Evolutionary conservation across 2,113 vertebrate species (phyloP).

Genomic region (Ancistrus triradiatus): DNA sequence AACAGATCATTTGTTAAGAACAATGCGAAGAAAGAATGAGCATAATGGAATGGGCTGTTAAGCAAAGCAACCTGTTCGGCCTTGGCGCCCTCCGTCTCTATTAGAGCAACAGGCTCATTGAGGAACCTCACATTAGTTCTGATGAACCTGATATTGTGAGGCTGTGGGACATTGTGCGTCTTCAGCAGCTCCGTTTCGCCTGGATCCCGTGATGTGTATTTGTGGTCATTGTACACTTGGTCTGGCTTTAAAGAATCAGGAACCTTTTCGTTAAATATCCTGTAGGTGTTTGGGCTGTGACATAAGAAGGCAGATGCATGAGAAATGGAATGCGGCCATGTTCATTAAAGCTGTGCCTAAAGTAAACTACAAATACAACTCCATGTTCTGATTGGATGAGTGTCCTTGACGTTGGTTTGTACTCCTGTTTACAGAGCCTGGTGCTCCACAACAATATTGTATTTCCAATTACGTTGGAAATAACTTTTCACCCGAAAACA

Average conservation of each 20-base stretch:
- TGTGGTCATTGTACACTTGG: constrained; percentile 18
- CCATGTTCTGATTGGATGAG: no score
- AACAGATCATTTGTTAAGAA: no score
- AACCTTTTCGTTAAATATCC: constrained; percentile 55
- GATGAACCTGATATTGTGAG: constrained; percentile 59
- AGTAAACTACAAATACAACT: no score
- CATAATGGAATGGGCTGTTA: no score
- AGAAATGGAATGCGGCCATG: not conserved
- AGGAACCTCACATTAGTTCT: constrained; percentile 55
- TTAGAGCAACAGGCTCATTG: constrained; percentile 56
- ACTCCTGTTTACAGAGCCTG: no score
- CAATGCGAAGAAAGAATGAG: no score
- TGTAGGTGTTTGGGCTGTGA: constrained; percentile 56
- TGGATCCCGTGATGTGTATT: not conserved
- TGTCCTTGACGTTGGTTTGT: no score
- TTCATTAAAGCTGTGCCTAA: no score
- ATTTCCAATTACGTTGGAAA: no score
- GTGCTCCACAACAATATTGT: no score
- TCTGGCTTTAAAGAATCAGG: constrained; percentile 42
- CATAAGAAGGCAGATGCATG: constrained; percentile 5
- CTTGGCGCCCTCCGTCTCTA: constrained; percentile 47
- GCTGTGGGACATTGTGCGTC: constrained; percentile 49
- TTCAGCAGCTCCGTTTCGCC: constrained; percentile 24
- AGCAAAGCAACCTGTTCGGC: constrained; percentile 54
- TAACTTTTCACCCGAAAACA: no score